Base-by-base conservation (phyloP, 92 coral and sea anemone species). In the Porites lobata region DNA sequence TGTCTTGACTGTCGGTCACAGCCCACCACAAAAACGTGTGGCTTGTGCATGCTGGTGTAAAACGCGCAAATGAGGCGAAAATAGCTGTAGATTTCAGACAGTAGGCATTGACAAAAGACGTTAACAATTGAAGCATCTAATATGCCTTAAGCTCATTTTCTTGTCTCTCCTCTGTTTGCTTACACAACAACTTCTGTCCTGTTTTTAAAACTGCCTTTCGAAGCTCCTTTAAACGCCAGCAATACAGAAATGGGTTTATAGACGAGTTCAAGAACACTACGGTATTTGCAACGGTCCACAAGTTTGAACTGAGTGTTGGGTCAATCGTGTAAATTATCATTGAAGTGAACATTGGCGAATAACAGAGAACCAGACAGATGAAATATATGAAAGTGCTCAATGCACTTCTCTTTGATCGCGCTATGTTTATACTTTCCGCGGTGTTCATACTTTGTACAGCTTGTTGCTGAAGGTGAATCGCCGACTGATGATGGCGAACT, bases 251-350 rank as follows among this genome's bases (percentile, higher is more conserved):
- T 65, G 83, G 83, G 22, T 79, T 79, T 7, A 79, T 50, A 9
- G 83, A 50, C 20, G 83, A 79, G 20, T 79, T 79, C 83, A 79
- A n/a, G 61, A 79, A 79, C 15, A 8, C 82, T 8, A 78, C 8
- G 21, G 83, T 78, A 50, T 78, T 50, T 1, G 59, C 72, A 3
- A 78, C 18, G 0, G 72, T 79, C 73, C 83, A 79, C 5, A 8
- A 15, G 18, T 38, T 65, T 18, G 83, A 29, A 13, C 29, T 63
- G 12, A 63, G 43, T 8, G 14, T 24, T 5, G 61, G 84, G 24
- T 66, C 11, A 11, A 50, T 13, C 7, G 47, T 43, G 1, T 50
- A 50, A 66, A 80, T 24, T 8, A 50, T 7, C 84, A 66, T 65
- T 17, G 65, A 22, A 67, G 18, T 17, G 22, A 67, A 67, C 51